Evolutionary conservation across 2,797 vertebrate species (phyloP).

Genomic region (Melanotaenia parkinsoni): DNA sequence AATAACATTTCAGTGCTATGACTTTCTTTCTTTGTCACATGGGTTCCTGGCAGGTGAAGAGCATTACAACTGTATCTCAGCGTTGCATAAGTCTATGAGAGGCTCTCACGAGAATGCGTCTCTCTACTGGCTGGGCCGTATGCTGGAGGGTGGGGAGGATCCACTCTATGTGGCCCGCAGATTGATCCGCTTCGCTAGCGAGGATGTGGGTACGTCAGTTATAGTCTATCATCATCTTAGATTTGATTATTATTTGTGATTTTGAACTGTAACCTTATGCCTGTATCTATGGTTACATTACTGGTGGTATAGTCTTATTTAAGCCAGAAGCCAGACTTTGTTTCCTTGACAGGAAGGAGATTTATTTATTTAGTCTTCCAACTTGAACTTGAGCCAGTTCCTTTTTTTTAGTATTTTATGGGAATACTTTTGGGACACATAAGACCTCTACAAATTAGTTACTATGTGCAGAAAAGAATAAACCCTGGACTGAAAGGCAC

Average conservation of each 20-base stretch:
- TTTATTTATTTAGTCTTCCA: no score
- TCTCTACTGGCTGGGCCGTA: conserved; percentile 97
- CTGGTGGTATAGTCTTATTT: background rate
- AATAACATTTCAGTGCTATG: background rate
- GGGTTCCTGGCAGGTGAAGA: conserved; percentile 86
- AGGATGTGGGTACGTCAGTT: conserved; percentile 90
- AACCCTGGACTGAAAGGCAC: background rate
- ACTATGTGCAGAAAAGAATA: background rate
- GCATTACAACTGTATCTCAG: conserved; percentile 97
- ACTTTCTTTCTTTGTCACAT: background rate
- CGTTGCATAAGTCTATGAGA: conserved; percentile 96
- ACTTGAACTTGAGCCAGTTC: background rate
- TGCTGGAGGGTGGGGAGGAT: conserved; percentile 97
- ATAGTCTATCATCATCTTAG: background rate
- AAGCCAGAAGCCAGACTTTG: background rate
- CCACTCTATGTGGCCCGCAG: conserved; percentile 94
- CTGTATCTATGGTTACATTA: background rate
- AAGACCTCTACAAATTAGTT: background rate
- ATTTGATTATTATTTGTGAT: background rate
- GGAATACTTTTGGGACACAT: background rate
- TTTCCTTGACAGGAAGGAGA: background rate
- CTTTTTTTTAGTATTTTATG: background rate
- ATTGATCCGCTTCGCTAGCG: conserved; percentile 95
- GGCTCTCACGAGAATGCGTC: conserved; percentile 93
- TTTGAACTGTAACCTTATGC: background rate